A percentile compares a stretch with the other conserved stretches of the same genome.
Conservation (phyloP, 2,113 vertebrate species). For the Ameiurus melas region DNA sequence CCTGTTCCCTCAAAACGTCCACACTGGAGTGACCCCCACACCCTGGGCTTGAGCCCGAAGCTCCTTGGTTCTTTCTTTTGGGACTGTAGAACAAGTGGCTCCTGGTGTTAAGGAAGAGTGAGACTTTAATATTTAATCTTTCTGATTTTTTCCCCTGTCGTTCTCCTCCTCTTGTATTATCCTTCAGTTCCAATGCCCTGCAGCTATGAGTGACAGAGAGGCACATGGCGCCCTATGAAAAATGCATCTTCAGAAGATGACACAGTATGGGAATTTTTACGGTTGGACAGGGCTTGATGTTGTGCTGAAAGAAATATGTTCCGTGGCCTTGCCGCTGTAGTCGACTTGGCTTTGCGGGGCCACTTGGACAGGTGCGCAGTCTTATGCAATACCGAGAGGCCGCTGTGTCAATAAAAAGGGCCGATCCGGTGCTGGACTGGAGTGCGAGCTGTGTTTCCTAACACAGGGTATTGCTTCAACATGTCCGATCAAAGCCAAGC, state of each 20-base stretch:
- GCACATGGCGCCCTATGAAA: slow-evolving; percentile 55
- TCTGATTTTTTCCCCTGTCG: slow-evolving; percentile 34
- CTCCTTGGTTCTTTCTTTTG: slow-evolving; percentile 43
- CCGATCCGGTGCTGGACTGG: not conserved
- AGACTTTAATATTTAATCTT: slow-evolving; percentile 62
- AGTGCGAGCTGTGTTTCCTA: slow-evolving; percentile 9
- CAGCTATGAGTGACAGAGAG: slow-evolving; percentile 57
- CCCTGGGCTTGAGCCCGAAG: slow-evolving; percentile 39
- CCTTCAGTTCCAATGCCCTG: slow-evolving; percentile 51
- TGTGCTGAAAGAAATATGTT: slow-evolving; percentile 54
- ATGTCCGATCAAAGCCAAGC: slow-evolving; percentile 15
- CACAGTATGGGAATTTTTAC: slow-evolving; percentile 56
- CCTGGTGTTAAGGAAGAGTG: slow-evolving; percentile 54
- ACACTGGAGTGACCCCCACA: slow-evolving; percentile 45
- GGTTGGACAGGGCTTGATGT: slow-evolving; percentile 43
- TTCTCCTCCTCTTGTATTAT: slow-evolving; percentile 46
- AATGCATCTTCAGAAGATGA: slow-evolving; percentile 57
- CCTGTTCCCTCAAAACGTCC: slow-evolving; percentile 14
- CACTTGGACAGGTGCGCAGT: slow-evolving; percentile 27
- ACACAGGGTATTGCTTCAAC: slow-evolving; percentile 17
- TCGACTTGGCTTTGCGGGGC: not conserved
- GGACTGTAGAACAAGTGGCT: slow-evolving; percentile 53
- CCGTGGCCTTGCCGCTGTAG: not conserved
- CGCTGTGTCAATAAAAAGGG: slow-evolving; percentile 34
- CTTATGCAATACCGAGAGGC: slow-evolving; percentile 38